These are phyloP conservation scores for Stictocephala bisonia DNA, from an alignment of 2,888 invertebrate species.

Conservation along the genomic window DNA sequence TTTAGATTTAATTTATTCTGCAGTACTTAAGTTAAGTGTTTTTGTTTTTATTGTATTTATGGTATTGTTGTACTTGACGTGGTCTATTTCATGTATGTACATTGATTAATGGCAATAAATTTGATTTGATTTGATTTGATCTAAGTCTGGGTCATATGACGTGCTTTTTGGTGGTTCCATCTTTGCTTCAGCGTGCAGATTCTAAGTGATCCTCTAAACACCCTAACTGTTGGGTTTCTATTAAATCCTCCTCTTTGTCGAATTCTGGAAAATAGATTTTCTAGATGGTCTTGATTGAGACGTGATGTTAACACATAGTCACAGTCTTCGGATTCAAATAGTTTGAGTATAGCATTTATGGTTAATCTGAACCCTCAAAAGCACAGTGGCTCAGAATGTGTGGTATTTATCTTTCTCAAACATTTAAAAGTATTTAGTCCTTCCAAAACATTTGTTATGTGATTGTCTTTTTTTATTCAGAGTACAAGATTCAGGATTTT, in stretches of 20 bases:
- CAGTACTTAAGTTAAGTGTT: no score
- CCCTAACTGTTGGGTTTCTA: slow-evolving; percentile 52
- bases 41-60: no score
- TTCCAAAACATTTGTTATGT: slow-evolving; percentile 48
- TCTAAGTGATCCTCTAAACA: slow-evolving; percentile 36
- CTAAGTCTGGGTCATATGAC: slow-evolving; percentile 42
- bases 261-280: slow-evolving; percentile 56
- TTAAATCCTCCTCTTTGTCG: slow-evolving; percentile 56
- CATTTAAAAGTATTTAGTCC: slow-evolving; percentile 15
- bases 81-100: no score
- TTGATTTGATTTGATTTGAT: no score
- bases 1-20: no score
- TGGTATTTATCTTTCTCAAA: slow-evolving; percentile 43
- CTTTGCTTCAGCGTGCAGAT: slow-evolving; percentile 12
- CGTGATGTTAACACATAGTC: slow-evolving; percentile 12
- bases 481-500: slow-evolving; percentile 50
- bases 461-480: slow-evolving; percentile 21
- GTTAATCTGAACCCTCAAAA: slow-evolving; percentile 56
- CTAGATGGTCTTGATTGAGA: slow-evolving; percentile 54
- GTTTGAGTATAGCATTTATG: slow-evolving; percentile 53
- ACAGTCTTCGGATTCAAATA: slow-evolving; percentile 54
- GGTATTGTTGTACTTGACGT: no score
- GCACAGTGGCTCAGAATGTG: slow-evolving; percentile 54
- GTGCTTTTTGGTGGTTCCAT: slow-evolving; percentile 33
- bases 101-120: no score